phyloP scores from a whole-genome alignment of 2,113 vertebrate genomes.

The Erythrocercus mccallii region DNA sequence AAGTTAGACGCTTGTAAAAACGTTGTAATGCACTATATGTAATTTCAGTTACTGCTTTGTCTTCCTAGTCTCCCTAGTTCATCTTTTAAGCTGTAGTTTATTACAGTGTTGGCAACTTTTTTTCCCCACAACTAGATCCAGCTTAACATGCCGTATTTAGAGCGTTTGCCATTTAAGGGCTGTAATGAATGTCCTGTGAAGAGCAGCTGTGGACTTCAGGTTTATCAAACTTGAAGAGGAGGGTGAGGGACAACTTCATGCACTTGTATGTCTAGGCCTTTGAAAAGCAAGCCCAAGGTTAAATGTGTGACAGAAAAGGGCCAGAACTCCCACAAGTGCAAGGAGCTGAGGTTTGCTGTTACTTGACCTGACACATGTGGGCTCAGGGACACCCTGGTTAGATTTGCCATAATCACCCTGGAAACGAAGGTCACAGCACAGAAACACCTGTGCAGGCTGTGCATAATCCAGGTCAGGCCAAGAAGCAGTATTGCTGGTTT shows the following conservation, averaged over 20 bases:
- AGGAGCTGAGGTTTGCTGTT: background rate
- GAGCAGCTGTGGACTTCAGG: background rate
- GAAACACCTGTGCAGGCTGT: background rate
- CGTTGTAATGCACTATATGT: background rate
- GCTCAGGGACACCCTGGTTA: background rate
- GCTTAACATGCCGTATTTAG: background rate
- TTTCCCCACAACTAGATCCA: background rate
- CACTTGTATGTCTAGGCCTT: background rate
- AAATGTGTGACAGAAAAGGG: background rate
- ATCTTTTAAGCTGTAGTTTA: background rate
- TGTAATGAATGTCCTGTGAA: background rate
- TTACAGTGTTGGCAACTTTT: background rate
- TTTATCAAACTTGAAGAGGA: background rate
- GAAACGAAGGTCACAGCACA: background rate
- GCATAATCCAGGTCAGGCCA: background rate
- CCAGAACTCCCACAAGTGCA: background rate
- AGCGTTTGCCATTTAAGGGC: background rate
- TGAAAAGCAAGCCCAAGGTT: background rate
- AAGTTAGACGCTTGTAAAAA: background rate
- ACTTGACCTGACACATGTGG: background rate
- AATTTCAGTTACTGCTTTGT: background rate
- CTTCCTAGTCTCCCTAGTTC: background rate
- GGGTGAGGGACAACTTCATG: background rate
- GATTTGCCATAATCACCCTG: background rate
- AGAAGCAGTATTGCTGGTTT: background rate